Evolutionary conservation across 2,888 invertebrate species (phyloP), one percentile per base, ranked within the genome.

Genomic region (Drosophila formosana): DNA sequence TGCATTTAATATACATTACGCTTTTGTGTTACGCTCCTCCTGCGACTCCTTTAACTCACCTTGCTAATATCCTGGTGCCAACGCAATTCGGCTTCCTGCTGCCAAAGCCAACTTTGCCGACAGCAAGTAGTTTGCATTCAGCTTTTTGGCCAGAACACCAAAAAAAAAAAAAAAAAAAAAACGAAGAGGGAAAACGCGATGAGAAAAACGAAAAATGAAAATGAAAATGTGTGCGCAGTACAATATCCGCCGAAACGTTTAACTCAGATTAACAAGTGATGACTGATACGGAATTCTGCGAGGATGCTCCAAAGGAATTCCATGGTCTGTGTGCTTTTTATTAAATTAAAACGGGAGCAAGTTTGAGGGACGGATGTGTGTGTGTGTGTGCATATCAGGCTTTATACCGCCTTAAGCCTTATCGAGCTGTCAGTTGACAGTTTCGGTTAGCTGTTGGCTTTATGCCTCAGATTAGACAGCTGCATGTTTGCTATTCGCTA

Each of bases 1-100:
- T 88, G 83, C 86, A 88, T 86, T 86, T 88, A 88, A 88, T 86
- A 86, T 83, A 88, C 86, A 88, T 88, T 86, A 88, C 75, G 77
- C 63, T 65, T 66, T 71, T 78, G 73, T 67, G 64, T 52, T 28
- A 13, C 55, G 32, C 47, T 7, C 52, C 26, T 57, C 23, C 49
- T 13, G 43, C 11, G 18, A n/a, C 53, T 25, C 3, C 58, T 46
- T 50, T 56, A 53, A 43, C 66, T 58, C 55, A 65, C 61, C 78
- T 66, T 66, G 66, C 60, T 78, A 73, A 80, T 78, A 78, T 78
- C 75, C 75, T 72, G 64, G 60, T 56, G 61, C 46, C 78, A 66
- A 34, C 69, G 72, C 56, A 65, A 53, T 62, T 69, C 62, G 67
- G 49, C 66, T 58, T 72, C 73, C 62, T 74, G 55, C 61, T 64